Base-by-base conservation (phyloP, 2,888 invertebrate species). In the Temnothorax unifasciatus region DNA sequence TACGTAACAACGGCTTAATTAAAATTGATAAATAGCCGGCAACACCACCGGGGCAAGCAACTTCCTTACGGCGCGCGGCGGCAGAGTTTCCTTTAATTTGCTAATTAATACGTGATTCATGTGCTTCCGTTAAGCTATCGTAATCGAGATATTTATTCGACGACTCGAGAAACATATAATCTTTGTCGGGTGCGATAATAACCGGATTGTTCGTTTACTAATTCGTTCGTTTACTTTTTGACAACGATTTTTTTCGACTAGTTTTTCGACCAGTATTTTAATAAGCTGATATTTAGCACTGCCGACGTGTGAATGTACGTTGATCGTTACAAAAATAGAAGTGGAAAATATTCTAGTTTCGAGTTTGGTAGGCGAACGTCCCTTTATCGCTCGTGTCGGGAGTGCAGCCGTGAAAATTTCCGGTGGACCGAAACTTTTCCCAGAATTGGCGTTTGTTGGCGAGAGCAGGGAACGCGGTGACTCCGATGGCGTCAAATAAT, bases 1-100 rank as follows among this genome's bases (percentile, higher is more conserved):
- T 88, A 84, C 86, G 85, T 89, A 86, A 89, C 82, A 73, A 66
- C 29, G 64, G 71, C 82, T 87, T 89, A 89, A 89, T 89, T 89
- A 87, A 89, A 89, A 89, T 86, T 88, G 87, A 89, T 86, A 86
- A 86, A 74, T 71, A 77, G 74, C 25, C 73, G 75, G 76, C 64
- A 61, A 52, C 15, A 18, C 34, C 68, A 41, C 63, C 34, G 21
- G 21, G 21, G 25, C 76, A 82, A 85, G n/a, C 76, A 82, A 85
- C 66, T 85, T 87, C 73, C 81, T 86, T 85, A 69, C 34, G 34
- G 64, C 69, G 57, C 83, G 64, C 34, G 34, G 64, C 69, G 57
- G 63, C 52, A 73, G 82, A 79, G 83, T 76, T 89, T 69, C 44
- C 74, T 74, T 82, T 85, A 87, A 76, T 83, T 88, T 69, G 77